A percentile compares a stretch with the other conserved stretches of the same genome.
phyloP scores from a whole-genome alignment of 2,888 invertebrate species.

The Cylloceria caligata region DNA sequence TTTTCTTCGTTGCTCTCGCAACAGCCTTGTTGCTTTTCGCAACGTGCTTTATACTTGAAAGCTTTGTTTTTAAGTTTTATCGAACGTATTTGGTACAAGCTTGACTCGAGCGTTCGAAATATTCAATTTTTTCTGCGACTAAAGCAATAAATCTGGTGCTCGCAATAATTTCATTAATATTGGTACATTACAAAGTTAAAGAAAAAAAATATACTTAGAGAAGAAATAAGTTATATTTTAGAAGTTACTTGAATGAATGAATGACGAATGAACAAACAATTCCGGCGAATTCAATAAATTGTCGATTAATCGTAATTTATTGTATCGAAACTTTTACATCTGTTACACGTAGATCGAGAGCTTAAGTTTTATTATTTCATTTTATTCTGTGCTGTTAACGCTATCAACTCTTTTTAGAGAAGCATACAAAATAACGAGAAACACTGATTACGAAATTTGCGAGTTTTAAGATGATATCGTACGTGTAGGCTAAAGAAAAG shows the following conservation, averaged over 20 bases:
- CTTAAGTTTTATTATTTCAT: constrained; percentile 29
- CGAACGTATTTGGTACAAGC: not conserved
- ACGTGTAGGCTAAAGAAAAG: too few species aligned
- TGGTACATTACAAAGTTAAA: not conserved
- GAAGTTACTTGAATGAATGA: not conserved
- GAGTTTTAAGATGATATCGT: not conserved
- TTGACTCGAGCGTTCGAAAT: not conserved
- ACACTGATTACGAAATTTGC: constrained; percentile 2
- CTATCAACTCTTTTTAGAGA: not conserved
- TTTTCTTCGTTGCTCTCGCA: constrained; percentile 53
- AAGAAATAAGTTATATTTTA: constrained; percentile 7
- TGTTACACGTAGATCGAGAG: constrained; percentile 56
- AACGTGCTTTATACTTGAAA: not conserved
- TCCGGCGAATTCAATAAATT: constrained; percentile 5
- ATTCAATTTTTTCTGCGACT: not conserved
- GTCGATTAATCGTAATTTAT: constrained; percentile 57
- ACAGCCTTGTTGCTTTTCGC: not conserved
- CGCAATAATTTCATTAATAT: not conserved
- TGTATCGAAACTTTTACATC: constrained; percentile 62
- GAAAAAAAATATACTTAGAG: not conserved
- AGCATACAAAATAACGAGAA: constrained; percentile 43
- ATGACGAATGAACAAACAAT: constrained; percentile 14
- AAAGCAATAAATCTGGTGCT: not conserved
- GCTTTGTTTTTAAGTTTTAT: not conserved
- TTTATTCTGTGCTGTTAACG: constrained; percentile 14